Conservation (phyloP, 2,797 vertebrate species). For the Hybognathus amarus region DNA sequence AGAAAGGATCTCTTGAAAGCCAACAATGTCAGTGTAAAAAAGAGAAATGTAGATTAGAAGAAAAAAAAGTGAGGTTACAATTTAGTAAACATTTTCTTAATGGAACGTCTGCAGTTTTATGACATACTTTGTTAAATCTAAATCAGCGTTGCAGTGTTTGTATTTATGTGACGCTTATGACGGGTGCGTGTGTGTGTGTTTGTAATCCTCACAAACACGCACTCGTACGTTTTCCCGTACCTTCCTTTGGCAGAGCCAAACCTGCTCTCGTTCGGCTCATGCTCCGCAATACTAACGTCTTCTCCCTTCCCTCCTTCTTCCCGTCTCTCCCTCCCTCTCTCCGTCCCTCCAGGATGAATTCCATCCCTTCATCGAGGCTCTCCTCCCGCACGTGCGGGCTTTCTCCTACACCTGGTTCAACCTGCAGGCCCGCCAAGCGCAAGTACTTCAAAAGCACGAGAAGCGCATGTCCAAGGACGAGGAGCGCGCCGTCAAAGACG, state of each 20-base stretch:
- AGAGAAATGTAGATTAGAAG: background rate
- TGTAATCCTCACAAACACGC: slow-evolving; percentile 65
- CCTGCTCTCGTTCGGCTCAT: slow-evolving; percentile 48
- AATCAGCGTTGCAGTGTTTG: background rate
- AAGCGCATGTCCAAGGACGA: slow-evolving; percentile 96
- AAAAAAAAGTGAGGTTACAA: slow-evolving; percentile 1
- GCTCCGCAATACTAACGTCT: slow-evolving; percentile 56
- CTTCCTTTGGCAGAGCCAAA: slow-evolving; percentile 67
- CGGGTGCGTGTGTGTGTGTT: background rate
- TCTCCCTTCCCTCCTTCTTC: slow-evolving; percentile 71
- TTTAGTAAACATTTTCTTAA: background rate
- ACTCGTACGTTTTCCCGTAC: slow-evolving; percentile 63
- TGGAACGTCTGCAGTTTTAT: background rate
- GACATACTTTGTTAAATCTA: background rate
- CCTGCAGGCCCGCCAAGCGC: slow-evolving; percentile 93
- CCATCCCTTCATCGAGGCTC: slow-evolving; percentile 95
- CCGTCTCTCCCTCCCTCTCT: slow-evolving; percentile 64
- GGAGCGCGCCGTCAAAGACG: slow-evolving; percentile 92
- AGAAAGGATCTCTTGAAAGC: slow-evolving; percentile 1
- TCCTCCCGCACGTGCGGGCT: slow-evolving; percentile 92
- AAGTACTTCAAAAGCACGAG: slow-evolving; percentile 97
- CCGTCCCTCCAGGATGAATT: slow-evolving; percentile 91
- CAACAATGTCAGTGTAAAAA: background rate
- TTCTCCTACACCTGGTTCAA: slow-evolving; percentile 98
- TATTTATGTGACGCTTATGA: background rate